Evolutionary conservation across 2,113 vertebrate species (phyloP).

Genomic region (Piliocolobus tephrosceles): DNA sequence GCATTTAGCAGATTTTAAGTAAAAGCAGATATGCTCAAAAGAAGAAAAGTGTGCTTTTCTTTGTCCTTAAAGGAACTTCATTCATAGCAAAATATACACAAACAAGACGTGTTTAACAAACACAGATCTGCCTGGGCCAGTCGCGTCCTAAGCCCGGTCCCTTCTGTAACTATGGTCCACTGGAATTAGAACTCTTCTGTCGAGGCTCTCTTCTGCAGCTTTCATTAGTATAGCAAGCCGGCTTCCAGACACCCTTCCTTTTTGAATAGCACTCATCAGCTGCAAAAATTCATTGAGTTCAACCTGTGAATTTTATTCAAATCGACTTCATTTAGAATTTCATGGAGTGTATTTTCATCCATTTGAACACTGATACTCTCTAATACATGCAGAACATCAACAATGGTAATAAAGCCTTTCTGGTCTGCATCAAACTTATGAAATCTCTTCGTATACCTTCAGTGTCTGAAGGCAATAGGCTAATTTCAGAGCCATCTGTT

Average conservation of each 20-base stretch:
- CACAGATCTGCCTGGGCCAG: neutral
- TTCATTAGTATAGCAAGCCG: conserved; percentile 96
- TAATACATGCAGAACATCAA: conserved; percentile 94
- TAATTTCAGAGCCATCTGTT: conserved; percentile 91
- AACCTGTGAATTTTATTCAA: conserved; percentile 98
- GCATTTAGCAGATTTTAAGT: conserved; percentile 61
- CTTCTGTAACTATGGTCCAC: conserved; percentile 90
- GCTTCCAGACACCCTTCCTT: conserved; percentile 95
- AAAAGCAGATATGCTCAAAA: neutral
- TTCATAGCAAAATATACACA: neutral
- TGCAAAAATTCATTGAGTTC: conserved; percentile 96
- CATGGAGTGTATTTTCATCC: conserved; percentile 93
- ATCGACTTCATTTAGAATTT: conserved; percentile 97
- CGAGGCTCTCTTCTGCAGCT: conserved; percentile 92
- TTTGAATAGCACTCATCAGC: conserved; percentile 98
- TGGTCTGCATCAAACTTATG: conserved; percentile 95
- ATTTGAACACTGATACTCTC: conserved; percentile 94
- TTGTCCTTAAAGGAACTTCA: conserved; percentile 23
- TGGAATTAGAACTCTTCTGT: conserved; percentile 87
- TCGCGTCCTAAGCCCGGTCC: neutral
- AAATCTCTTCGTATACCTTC: conserved; percentile 98
- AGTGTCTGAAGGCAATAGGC: conserved; percentile 88
- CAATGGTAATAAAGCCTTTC: conserved; percentile 96
- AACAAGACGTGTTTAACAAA: neutral
- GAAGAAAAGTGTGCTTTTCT: conserved; percentile 15